Base-by-base conservation (phyloP, 2,797 vertebrate genomes). In the Sebastes steindachneri region DNA sequence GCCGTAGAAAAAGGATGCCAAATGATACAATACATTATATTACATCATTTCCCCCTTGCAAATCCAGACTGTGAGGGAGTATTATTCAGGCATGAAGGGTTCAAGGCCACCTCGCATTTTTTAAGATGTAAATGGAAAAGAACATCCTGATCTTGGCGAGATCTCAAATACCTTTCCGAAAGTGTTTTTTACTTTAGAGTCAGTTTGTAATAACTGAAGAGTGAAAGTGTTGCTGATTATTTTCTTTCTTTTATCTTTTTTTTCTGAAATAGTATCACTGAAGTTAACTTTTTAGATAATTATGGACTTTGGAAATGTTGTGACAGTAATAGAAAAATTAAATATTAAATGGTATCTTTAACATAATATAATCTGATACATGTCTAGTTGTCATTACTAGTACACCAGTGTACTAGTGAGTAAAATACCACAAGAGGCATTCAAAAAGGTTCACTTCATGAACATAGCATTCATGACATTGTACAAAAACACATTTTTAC, bases 91-190 rank as follows among this genome's bases (percentile, higher is more conserved):
- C 92, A 85, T 92, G 0, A 28, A 73, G 73, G 73, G 84, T 86
- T 94, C 94, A 97, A 96, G 96, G 96, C 94, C 95, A 93, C 69
- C 37, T 69, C 75, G 3, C 93, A 94, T 95, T 96, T 95, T 93
- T 90, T 88, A 91, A 93, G 88, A 93, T 96, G 96, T 94, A 93
- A 95, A 93, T 93, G 90, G 93, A 94, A 96, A 96, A 96, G 96
- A 94, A 97, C 96, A 96, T 62, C 59, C 31, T 83, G 96, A 96
- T 95, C 96, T 95, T 96, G 95, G 96, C 15, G 23, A 75, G 23
- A 81, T 77, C 37, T 73, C 51, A 90, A 83, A 94, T 84, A 81
- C 55, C 67, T 89, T 77, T 31, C 67, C 64, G 80, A 68, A 85
- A 73, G 19, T 67, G 7, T 48, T 48, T 45, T 73, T 77, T 54